A percentile compares a stretch with the other conserved stretches of the same genome.
These are phyloP conservation scores for Alsophila aescularia DNA, from an alignment of 2,888 invertebrate species.

Conservation along the genomic window DNA sequence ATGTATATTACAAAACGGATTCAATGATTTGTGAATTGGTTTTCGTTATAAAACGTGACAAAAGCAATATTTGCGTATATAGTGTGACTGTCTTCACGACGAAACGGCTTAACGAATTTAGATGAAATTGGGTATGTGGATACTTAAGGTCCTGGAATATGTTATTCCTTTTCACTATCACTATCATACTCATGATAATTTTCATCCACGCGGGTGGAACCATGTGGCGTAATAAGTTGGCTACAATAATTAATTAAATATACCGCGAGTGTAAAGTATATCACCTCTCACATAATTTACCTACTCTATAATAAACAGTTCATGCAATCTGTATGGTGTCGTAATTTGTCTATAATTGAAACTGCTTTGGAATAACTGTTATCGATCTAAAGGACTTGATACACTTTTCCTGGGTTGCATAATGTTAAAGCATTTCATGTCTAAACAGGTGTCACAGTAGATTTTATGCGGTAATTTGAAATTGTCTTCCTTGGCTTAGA, in stretches of 20 bases:
- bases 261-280: neutral
- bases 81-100: too few species aligned
- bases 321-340: conserved; percentile 19
- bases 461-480: conserved; percentile 21
- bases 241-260: neutral
- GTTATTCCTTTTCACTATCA: too few species aligned
- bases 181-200: too few species aligned
- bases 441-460: conserved; percentile 27
- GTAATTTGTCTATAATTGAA: conserved; percentile 36
- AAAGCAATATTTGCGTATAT: too few species aligned
- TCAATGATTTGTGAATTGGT: too few species aligned
- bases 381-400: conserved; percentile 53
- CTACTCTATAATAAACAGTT: neutral
- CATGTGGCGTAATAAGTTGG: too few species aligned
- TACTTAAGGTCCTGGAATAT: too few species aligned
- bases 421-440: conserved; percentile 28
- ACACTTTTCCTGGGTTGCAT: conserved; percentile 47
- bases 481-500: conserved; percentile 25
- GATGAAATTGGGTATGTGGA: too few species aligned
- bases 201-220: too few species aligned
- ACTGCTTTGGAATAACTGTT: conserved; percentile 43
- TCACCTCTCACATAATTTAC: conserved; percentile 3
- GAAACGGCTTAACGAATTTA: too few species aligned
- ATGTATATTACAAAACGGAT: too few species aligned
- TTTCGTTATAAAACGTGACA: too few species aligned